These are phyloP conservation scores for Spisula solida DNA, from an alignment of 2,888 invertebrate species.

Conservation along the genomic window DNA sequence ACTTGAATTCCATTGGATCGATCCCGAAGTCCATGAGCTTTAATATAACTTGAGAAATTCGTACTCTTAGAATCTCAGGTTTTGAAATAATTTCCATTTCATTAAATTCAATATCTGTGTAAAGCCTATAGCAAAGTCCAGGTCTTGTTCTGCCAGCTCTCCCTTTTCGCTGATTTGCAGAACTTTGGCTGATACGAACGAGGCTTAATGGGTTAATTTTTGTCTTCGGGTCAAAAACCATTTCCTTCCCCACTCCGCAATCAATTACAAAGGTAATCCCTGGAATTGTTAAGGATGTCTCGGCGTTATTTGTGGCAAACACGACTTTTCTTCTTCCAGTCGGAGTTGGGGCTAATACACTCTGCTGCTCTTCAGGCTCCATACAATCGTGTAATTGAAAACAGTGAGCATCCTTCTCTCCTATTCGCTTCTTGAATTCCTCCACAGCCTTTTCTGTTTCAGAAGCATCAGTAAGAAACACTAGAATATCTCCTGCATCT, in stretches of 20 bases:
- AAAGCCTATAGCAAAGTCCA: constrained; percentile 87
- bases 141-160: constrained; percentile 87
- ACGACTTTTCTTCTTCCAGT: constrained; percentile 84
- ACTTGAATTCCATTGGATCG: constrained; percentile 83
- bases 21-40: constrained; percentile 85
- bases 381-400: constrained; percentile 85
- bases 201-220: constrained; percentile 83
- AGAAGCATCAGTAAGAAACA: constrained; percentile 86
- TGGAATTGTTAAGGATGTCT: constrained; percentile 87
- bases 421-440: constrained; percentile 57
- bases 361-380: constrained; percentile 84
- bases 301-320: constrained; percentile 88
- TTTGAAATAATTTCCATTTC: constrained; percentile 79
- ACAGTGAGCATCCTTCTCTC: constrained; percentile 70
- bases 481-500: constrained; percentile 86
- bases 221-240: constrained; percentile 83
- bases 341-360: constrained; percentile 80
- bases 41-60: constrained; percentile 83
- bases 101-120: constrained; percentile 82
- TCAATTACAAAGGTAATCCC: constrained; percentile 87
- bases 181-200: constrained; percentile 83
- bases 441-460: constrained; percentile 85
- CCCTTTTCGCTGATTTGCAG: constrained; percentile 87
- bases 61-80: constrained; percentile 86
- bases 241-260: constrained; percentile 87